Evolutionary conservation across 2,888 invertebrate genomes (phyloP).

Genomic region (Allolobophora icterica): DNA sequence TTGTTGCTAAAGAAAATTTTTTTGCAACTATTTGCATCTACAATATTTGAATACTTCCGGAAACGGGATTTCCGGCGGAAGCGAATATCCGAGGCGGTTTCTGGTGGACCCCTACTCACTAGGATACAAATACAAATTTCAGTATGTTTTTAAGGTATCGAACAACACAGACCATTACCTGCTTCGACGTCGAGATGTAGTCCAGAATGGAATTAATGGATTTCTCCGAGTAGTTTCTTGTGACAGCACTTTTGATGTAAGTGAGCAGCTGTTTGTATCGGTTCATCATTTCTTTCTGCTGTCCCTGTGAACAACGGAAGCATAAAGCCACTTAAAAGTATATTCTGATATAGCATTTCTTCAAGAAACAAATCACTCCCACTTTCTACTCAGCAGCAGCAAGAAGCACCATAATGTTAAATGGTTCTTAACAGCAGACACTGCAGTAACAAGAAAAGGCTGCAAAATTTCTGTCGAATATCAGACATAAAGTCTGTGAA

Average conservation of each 20-base stretch:
- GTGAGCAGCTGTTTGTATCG: constrained; percentile 93
- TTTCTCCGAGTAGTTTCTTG: constrained; percentile 98
- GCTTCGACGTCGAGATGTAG: constrained; percentile 98
- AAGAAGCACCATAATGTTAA: not conserved
- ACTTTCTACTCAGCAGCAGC: not conserved
- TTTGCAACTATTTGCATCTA: too few relatives aligned
- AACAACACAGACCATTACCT: constrained; percentile 72
- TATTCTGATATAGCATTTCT: not conserved
- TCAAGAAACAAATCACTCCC: not conserved
- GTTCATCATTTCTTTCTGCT: constrained; percentile 93
- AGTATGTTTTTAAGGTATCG: not conserved
- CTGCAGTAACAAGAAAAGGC: not conserved
- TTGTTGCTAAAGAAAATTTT: too few relatives aligned
- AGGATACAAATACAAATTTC: too few relatives aligned
- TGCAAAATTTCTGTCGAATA: not conserved
- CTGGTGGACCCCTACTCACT: too few relatives aligned
- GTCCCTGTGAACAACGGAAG: constrained; percentile 73
- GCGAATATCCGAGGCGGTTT: too few relatives aligned
- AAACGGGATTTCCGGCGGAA: too few relatives aligned
- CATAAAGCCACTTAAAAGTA: not conserved
- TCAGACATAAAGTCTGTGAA: not conserved
- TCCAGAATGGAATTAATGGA: constrained; percentile 99
- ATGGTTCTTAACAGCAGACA: not conserved
- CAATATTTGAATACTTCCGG: too few relatives aligned
- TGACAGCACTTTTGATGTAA: constrained; percentile 98